phyloP scores from a whole-genome alignment of 2,888 invertebrate species.

The Lepidocyrtinus sp. region DNA sequence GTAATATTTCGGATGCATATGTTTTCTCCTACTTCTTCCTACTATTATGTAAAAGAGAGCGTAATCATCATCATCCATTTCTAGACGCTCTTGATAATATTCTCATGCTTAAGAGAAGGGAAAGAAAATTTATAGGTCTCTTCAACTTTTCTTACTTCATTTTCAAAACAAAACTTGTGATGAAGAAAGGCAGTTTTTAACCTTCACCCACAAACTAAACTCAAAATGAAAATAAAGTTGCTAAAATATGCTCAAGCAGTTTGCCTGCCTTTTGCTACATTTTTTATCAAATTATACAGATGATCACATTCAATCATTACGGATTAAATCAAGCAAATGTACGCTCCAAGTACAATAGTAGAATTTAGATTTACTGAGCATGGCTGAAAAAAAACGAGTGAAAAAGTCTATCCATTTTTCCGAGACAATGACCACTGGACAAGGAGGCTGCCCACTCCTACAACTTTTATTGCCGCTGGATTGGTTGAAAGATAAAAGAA shows the following conservation, averaged over 20 bases:
- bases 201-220: background rate
- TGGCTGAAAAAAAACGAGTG: background rate
- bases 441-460: background rate
- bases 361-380: background rate
- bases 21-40: background rate
- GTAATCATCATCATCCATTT: background rate
- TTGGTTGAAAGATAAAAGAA: conserved; percentile 3
- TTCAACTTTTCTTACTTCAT: conserved; percentile 9
- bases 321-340: background rate
- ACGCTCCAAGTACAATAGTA: background rate
- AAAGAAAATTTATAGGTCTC: conserved; percentile 20
- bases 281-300: background rate
- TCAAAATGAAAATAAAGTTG: background rate
- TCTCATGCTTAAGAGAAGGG: background rate
- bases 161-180: conserved; percentile 2
- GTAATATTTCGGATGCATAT: background rate
- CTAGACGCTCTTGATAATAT: background rate
- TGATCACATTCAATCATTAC: background rate
- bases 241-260: background rate
- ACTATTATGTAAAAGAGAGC: background rate
- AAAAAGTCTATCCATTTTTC: background rate
- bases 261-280: background rate
- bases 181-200: conserved; percentile 6
- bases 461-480: background rate
- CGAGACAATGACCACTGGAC: background rate